Conservation (phyloP, 2,113 vertebrate species). For the Butorides virescens region DNA sequence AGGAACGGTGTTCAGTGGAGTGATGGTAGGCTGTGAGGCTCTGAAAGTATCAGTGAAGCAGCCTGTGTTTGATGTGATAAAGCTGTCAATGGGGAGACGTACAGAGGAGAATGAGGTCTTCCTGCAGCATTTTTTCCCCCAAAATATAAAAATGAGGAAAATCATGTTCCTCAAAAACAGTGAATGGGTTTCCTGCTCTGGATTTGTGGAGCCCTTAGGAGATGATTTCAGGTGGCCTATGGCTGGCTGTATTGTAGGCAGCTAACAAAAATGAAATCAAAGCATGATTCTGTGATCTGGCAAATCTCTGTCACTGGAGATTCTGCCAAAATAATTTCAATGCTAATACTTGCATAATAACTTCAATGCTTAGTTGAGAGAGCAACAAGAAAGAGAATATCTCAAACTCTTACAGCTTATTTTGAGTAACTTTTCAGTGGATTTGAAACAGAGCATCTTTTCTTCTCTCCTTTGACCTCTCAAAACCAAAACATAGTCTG, state of each 20-base stretch:
- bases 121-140: fast-evolving
- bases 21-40: not conserved
- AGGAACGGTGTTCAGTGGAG: not conserved
- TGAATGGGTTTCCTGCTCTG: not conserved
- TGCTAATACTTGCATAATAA: not conserved
- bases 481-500: not conserved
- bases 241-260: not conserved
- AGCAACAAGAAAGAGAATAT: not conserved
- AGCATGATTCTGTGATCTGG: not conserved
- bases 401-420: not conserved
- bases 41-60: fast-evolving
- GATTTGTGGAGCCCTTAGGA: not conserved
- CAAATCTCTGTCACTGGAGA: not conserved
- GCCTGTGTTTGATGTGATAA: not conserved
- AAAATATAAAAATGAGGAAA: not conserved
- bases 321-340: not conserved
- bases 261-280: not conserved
- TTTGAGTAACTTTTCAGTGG: not conserved
- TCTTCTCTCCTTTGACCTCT: not conserved
- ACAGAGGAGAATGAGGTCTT: not conserved
- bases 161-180: not conserved
- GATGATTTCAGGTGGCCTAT: not conserved
- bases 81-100: not conserved
- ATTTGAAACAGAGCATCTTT: not conserved
- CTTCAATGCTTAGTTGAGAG: not conserved